Evolutionary conservation across 2,888 invertebrate species (phyloP), one percentile per base, ranked within the genome.

Genomic region (Nowickia ferox): DNA sequence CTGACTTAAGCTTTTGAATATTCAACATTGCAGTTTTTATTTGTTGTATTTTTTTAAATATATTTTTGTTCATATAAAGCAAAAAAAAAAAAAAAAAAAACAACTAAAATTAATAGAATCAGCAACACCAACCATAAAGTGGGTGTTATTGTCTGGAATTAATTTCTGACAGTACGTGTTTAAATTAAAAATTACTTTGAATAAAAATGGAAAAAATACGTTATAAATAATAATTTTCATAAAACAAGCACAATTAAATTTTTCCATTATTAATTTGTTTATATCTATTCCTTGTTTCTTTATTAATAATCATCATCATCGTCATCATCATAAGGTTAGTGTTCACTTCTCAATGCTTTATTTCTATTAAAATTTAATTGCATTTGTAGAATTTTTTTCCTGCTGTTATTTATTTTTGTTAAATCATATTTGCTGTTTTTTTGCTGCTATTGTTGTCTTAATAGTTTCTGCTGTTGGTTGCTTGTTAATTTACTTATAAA

Each of bases 71-170:
- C 22, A 44, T 44, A 63, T 17, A 74, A 48, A 74, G 10, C 4
- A 8, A 30, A 51, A 75, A 10, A 13, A 57, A 76, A 13, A 57
- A 76, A 57, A 55, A 38, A 69, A 61, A 55, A 42, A 30, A 30
- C 30, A 30, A 22, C 22, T 61, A 46, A 61, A 76, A 61, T 63
- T 69, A 69, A 63, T 61, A 66, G 66, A 81, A 74, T 44, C 15
- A 42, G 42, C 66, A 42, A 51, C 61, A 61, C 11, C 69, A 78
- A 19, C 57, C n/a, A 69, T 79, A 42, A 63, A 80, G 86, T 82
- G 83, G 86, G 86, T 86, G 83, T 83, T 72, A 83, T 86, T 86
- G 86, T 86, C 83, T 86, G 51, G 72, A 78, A 78, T 72, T 63
- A 71, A 68, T 76, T 82, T 61, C 72, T 74, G 77, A 66, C 68